A percentile compares a stretch with the other conserved stretches of the same genome.
These are phyloP conservation scores for Ia io DNA, from an alignment of 2,113 vertebrate genomes.

Conservation along the genomic window DNA sequence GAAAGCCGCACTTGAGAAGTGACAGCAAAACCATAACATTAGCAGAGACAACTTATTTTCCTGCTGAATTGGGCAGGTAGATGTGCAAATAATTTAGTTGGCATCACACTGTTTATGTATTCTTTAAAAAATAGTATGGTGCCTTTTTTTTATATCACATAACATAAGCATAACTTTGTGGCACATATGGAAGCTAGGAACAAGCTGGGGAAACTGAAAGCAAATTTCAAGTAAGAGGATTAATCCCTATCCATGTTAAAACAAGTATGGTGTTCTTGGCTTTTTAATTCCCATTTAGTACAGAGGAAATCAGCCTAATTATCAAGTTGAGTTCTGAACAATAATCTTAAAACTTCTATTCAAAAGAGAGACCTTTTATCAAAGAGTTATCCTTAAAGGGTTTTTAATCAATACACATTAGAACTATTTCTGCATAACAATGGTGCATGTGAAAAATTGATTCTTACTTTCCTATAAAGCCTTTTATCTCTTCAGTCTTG, in stretches of 20 bases:
- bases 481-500: slow-evolving; percentile 63
- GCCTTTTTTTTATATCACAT: neutral
- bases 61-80: neutral
- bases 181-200: neutral
- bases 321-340: neutral
- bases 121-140: neutral
- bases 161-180: neutral
- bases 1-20: neutral
- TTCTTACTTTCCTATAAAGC: slow-evolving; percentile 68
- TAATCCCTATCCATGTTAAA: neutral
- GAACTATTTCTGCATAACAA: slow-evolving; percentile 42
- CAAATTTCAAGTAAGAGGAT: neutral
- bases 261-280: neutral
- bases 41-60: neutral
- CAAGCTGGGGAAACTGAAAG: neutral
- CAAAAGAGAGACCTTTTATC: slow-evolving; percentile 25
- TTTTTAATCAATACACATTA: slow-evolving; percentile 55
- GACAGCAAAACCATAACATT: neutral
- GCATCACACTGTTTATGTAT: neutral
- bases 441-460: slow-evolving; percentile 61
- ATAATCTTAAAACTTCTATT: slow-evolving; percentile 30
- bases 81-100: neutral
- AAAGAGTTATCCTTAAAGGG: slow-evolving; percentile 35
- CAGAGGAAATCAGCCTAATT: slow-evolving; percentile 9
- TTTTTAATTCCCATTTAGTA: slow-evolving; percentile 34